Base-by-base conservation (phyloP, 2,888 invertebrate genomes). In the Sinhomidia bicolor region DNA sequence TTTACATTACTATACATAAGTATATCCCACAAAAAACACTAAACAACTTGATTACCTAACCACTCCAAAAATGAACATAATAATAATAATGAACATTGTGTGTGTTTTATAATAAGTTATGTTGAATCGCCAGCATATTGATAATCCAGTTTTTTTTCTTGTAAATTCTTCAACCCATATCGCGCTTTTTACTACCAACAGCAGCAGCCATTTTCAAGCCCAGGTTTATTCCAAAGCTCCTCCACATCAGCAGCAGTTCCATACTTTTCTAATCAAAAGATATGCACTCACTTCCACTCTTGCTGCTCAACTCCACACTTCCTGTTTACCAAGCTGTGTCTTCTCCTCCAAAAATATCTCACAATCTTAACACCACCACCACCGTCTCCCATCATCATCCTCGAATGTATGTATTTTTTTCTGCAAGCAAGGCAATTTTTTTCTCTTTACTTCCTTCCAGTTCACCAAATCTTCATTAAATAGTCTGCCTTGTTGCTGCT, bases 41-140 rank as follows among this genome's bases (percentile, higher is more conserved):
- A 29, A 84, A 86, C 80, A 79, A 86, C 71, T 80, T 86, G 86
- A 86, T 86, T 86, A 86, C 86, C 81, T 86, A 86, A 86, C 57
- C 86, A 80, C 20, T 71, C 57, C 54, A 81, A 80, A 54, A 54
- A 71, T 51, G 51, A 51, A 51, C n/a, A n/a, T 14, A 17, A 68
- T 74, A 74, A 74, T 47, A 36, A n/a, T n/a, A 36, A 74, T 74
- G 74, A 44, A 20, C 1, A 44, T 23, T 9, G 20, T 9, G 20
- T 17, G 12, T 7, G 36, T 36, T 36, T 36, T 36, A 3, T 17
- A 74, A 47, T 44, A 47, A 65, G 65, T 65, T 20, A 65, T n/a
- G 32, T 65, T n/a, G 29, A 17, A 62, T 20, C n/a, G n/a, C n/a
- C n/a, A n/a, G n/a, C n/a, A n/a, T n/a, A n/a, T 9, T 62, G 60